phyloP scores from a whole-genome alignment of 2,888 invertebrate species.

The Erebia ligea region DNA sequence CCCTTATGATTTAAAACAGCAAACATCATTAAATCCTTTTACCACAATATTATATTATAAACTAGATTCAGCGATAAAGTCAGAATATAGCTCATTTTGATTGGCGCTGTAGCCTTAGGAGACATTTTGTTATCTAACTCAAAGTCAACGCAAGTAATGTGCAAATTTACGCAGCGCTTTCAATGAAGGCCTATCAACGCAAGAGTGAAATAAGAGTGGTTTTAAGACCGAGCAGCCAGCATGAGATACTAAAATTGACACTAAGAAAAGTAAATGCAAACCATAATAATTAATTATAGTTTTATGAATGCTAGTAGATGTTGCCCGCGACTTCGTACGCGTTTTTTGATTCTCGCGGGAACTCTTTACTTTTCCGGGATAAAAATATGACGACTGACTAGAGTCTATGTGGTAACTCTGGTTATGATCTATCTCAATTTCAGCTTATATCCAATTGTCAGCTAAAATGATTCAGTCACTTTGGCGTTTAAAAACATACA shows the following conservation, averaged over 20 bases:
- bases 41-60: slow-evolving; percentile 17
- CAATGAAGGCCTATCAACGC: slow-evolving; percentile 38
- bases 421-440: no score
- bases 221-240: slow-evolving; percentile 29
- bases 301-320: no score
- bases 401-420: no score
- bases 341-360: no score
- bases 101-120: slow-evolving; percentile 37
- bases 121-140: slow-evolving; percentile 40
- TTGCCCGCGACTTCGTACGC: no score
- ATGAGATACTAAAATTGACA: slow-evolving; percentile 26
- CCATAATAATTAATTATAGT: background rate
- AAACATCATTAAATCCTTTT: slow-evolving; percentile 1
- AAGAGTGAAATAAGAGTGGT: slow-evolving; percentile 42
- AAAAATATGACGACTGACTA: no score
- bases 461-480: no score
- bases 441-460: no score
- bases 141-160: slow-evolving; percentile 37
- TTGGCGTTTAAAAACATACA: no score
- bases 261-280: background rate
- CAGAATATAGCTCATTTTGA: slow-evolving; percentile 32
- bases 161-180: slow-evolving; percentile 39
- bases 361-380: no score
- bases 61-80: slow-evolving; percentile 23
- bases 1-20: background rate